Evolutionary conservation across 2,888 invertebrate species (phyloP), one percentile per base, ranked within the genome.

Genomic region (Pristionchus exspectatus): DNA sequence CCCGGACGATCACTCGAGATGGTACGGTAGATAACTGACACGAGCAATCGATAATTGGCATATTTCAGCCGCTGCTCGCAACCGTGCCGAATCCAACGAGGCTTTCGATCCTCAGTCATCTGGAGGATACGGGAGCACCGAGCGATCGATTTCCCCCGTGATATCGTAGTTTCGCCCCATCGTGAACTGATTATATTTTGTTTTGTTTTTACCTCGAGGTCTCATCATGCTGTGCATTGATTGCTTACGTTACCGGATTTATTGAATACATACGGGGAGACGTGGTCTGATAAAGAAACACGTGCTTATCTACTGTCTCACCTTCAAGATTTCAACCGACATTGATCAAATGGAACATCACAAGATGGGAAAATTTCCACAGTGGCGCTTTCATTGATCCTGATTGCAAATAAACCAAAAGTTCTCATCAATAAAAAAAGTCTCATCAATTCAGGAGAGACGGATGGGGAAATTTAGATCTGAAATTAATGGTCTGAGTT

Each of bases 191-290:
- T n/a, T 54, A 7, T 50, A 54, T 54, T 44, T 33, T 81, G 74
- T 81, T 81, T 81, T 21, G 38, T 81, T 81, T 50, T n/a, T 27
- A 18, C 50, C 14, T n/a, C n/a, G 27, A 50, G 50, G 44, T 81
- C 74, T 74, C 50, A 44, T 50, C 44, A 81, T 81, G 81, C 81
- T 33, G 50, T 81, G 81, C 74, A 81, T 81, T 81, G 54, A 44
- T 81, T 24, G 81, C 63, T 63, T 63, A n/a, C 21, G 10, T 63
- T 63, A 63, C 63, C 63, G 63, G 63, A 63, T 63, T 63, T 21
- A 24, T n/a, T 63, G 63, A 63, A n/a, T 81, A 81, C 81, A 81
- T 54, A 81, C 50, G 44, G 27, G 27, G 54, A 54, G 81, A 74
- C 74, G 74, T 44, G 38, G 2, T 38, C 7, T 74, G 74, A 74